A percentile compares a stretch with the other conserved stretches of the same genome.
phyloP scores from a whole-genome alignment of 1,140 invertebrate genomes.

The Elymnias hypermnestra region DNA sequence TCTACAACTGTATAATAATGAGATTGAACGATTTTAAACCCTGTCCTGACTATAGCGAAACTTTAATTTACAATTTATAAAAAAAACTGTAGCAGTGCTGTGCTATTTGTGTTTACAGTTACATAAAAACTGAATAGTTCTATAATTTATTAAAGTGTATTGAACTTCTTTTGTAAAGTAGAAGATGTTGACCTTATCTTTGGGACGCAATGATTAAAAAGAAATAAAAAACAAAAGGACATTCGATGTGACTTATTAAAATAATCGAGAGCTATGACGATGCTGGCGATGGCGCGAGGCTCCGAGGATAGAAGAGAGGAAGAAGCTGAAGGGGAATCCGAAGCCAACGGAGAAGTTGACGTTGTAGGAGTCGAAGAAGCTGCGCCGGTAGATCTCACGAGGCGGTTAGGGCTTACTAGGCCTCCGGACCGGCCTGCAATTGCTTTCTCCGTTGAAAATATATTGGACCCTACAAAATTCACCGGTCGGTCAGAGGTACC shows the following conservation, averaged over 20 bases:
- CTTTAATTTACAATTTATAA: neutral
- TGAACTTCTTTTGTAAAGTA: too few relatives aligned
- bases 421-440: constrained; percentile 68
- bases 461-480: constrained; percentile 93
- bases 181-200: too few relatives aligned
- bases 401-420: constrained; percentile 54
- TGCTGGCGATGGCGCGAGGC: constrained; percentile 70
- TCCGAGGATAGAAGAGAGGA: constrained; percentile 56
- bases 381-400: constrained; percentile 62
- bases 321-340: constrained; percentile 42
- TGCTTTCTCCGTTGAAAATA: constrained; percentile 94
- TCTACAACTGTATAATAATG: too few relatives aligned
- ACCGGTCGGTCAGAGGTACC: constrained; percentile 79
- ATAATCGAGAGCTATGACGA: constrained; percentile 63
- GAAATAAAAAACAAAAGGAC: too few relatives aligned
- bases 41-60: too few relatives aligned
- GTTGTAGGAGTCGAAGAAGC: constrained; percentile 67
- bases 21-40: too few relatives aligned
- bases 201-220: too few relatives aligned
- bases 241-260: constrained; percentile 16
- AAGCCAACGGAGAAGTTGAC: constrained; percentile 58
- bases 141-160: too few relatives aligned
- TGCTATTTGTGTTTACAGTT: too few relatives aligned
- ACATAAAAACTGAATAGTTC: too few relatives aligned
- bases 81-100: constrained; percentile 3